Evolutionary conservation across 2,888 invertebrate genomes (phyloP), one percentile per base, ranked within the genome.

Genomic region (Eupithecia centaureata): DNA sequence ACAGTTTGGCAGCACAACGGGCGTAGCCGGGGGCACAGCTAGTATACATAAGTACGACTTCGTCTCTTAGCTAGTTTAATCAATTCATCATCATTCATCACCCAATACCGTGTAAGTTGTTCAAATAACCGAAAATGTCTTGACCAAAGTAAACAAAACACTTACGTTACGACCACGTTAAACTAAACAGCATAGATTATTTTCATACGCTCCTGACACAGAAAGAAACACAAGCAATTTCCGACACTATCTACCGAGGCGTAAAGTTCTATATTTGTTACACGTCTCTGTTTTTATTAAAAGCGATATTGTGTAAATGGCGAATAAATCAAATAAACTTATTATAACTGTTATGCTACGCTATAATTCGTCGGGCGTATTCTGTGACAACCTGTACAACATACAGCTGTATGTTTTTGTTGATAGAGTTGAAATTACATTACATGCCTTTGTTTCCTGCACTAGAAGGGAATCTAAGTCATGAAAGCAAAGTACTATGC

Each of bases 121-220:
- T 27, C 15, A 15, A 28, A 56, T 32, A 12, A 56, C 32, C 10
- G 10, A 56, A 56, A 28, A 18, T 7, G 32, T 32, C 18, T 32
- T 57, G 63, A 52, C 65, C 64, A 69, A 73, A 75, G 74, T 74
- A 73, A 73, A 74, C 67, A 59, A 58, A 38, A 71, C 64, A 65
- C 68, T 67, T 61, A 52, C 18, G 18, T 42, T 42, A 18, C 38
- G 65, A 56, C 65, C 71, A n/a, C 68, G 66, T 61, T 35, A 58
- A 57, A 54, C 66, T 62, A 59, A 65, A 59, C 62, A 68, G 65
- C 68, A 67, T 62, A 71, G 63, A 72, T 33, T 69, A 71, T 72
- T 72, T 68, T 71, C 61, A 69, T 69, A 65, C 38, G 58, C 52
- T 47, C 38, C 59, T 72, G 74, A 71, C 72, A 71, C 52, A 74